Evolutionary conservation across 1,140 invertebrate species (phyloP).

Genomic region (Wiebesia pumilae): DNA sequence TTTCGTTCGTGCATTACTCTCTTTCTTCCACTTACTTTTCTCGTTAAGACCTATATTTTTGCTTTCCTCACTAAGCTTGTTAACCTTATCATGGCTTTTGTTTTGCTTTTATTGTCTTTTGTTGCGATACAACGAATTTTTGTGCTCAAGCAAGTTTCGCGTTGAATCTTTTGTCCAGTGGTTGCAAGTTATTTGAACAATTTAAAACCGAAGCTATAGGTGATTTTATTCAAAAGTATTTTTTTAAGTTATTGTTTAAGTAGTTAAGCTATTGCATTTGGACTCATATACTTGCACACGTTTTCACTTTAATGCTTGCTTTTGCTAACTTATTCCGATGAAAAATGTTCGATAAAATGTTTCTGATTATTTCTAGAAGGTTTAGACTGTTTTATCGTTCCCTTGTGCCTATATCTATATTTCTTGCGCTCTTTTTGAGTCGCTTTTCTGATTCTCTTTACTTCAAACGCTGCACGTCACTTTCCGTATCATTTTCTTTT

Average conservation of each 20-base stretch:
- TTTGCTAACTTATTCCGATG: background rate
- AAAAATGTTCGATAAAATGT: background rate
- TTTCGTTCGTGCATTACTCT: background rate
- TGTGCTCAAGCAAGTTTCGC: background rate
- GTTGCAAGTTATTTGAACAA: constrained; percentile 35
- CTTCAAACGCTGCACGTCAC: too few relatives aligned
- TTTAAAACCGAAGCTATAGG: constrained; percentile 2
- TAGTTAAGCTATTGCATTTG: too few relatives aligned
- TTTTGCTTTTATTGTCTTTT: background rate
- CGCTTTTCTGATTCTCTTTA: too few relatives aligned
- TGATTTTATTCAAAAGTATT: too few relatives aligned
- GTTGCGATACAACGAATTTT: background rate
- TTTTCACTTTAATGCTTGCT: too few relatives aligned
- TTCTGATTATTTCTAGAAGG: background rate
- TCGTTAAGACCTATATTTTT: background rate
- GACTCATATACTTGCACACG: too few relatives aligned
- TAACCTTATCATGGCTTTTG: background rate
- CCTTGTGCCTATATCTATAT: background rate
- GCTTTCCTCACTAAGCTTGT: background rate
- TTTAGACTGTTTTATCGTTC: background rate
- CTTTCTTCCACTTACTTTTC: background rate
- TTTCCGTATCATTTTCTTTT: background rate
- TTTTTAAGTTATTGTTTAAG: too few relatives aligned
- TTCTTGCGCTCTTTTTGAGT: constrained; percentile 13
- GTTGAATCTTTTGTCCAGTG: background rate